Evolutionary conservation across 2,888 invertebrate genomes (phyloP), one percentile per base, ranked within the genome.

Genomic region (Oscheius sp.): DNA sequence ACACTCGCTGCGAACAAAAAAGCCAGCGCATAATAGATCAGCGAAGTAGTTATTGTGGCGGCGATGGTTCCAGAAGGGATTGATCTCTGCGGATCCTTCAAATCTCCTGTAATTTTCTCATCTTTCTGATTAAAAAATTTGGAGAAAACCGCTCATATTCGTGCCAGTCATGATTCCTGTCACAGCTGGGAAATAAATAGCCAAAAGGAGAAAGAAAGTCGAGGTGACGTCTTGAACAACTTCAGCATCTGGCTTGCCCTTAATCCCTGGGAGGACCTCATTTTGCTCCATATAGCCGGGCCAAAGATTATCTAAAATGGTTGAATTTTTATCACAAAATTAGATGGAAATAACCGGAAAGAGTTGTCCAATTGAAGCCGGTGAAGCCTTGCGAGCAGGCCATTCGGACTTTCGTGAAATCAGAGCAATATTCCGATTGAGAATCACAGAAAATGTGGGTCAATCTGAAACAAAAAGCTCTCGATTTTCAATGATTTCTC

Each of bases 131-230:
- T 17, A 29, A 53, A 53, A 3, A 53, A 53, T 4, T 15, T 3
- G 4, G 42, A 12, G 42, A 42, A 4, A 48, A 82, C 84, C 98
- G 27, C 96, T 96, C 86, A 97, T 91, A 89, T 98, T 98, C 2
- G 96, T 96, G 25, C 98, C 97, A 72, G 98, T 98, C 95, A 98
- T 96, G 78, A 98, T 98, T 86, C 93, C 97, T 82, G 98, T 98
- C 48, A 96, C 96, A 20, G 97, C 97, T n/a, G 98, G 98, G 89
- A 99, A 99, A 90, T 97, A 98, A 84, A 99, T 98, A 83, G 96
- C 97, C 82, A 98, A 93, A 29, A 99, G 91, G 81, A 98, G 91
- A 64, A 96, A 96, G 87, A 99, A 97, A 0, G 93, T 91, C 3
- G 96, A 95, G 2, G 94, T 92, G 65, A 95, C 91, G 87, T 98